Percentiles rank a stretch among this genome's conserved stretches.
phyloP scores from a whole-genome alignment of 2,888 invertebrate genomes.

The Chymomyza fuscimana region DNA sequence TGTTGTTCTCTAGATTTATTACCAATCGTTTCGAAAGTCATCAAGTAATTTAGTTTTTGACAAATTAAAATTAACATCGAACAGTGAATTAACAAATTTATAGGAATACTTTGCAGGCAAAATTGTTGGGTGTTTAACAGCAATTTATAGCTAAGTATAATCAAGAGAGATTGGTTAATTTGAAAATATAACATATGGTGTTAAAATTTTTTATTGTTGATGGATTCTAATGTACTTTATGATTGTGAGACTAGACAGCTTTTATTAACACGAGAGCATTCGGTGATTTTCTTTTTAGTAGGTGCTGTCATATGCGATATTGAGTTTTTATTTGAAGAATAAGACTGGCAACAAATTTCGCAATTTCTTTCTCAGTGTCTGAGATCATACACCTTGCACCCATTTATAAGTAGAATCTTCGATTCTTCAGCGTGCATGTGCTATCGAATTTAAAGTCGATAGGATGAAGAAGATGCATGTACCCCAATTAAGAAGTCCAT shows the following conservation, averaged over 20 bases:
- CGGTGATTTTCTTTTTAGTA: neutral
- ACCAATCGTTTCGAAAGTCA: constrained; percentile 54
- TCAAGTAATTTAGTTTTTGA: constrained; percentile 54
- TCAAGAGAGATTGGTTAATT: constrained; percentile 27
- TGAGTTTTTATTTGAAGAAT: too few relatives aligned
- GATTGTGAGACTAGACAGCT: neutral
- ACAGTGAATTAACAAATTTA: neutral
- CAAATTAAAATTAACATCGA: constrained; percentile 53
- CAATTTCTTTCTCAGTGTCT: too few relatives aligned
- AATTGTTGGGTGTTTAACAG: constrained; percentile 46
- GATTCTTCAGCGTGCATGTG: too few relatives aligned
- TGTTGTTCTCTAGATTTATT: constrained; percentile 55
- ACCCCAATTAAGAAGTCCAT: too few relatives aligned
- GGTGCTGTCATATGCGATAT: too few relatives aligned
- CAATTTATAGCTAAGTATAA: constrained; percentile 55
- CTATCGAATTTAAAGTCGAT: too few relatives aligned
- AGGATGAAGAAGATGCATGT: too few relatives aligned
- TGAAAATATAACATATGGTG: constrained; percentile 2
- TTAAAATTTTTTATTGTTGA: constrained; percentile 33
- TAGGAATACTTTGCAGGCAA: constrained; percentile 32
- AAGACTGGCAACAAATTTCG: too few relatives aligned
- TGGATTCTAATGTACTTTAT: neutral
- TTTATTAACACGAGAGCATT: neutral
- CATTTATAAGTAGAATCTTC: too few relatives aligned
- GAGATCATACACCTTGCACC: too few relatives aligned